phyloP scores from a whole-genome alignment of 2,797 vertebrate species.

The Bradypodion pumilum region DNA sequence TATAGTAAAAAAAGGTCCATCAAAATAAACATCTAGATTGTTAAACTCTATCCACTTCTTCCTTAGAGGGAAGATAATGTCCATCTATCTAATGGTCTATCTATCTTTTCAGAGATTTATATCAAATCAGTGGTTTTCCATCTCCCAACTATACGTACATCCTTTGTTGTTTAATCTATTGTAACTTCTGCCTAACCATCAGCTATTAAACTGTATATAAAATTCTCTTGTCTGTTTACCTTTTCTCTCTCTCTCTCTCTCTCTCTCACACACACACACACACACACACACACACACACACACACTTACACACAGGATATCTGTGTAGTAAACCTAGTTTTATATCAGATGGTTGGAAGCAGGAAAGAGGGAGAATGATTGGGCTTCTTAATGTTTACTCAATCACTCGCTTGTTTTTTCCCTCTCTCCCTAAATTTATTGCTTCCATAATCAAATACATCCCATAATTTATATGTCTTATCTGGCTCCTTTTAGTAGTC shows the following conservation, averaged over 20 bases:
- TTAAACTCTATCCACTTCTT: neutral
- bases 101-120: neutral
- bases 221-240: neutral
- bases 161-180: constrained; percentile 5
- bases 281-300: too few relatives aligned
- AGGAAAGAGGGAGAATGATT: neutral
- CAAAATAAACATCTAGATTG: too few relatives aligned
- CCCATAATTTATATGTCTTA: neutral
- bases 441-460: constrained; percentile 19
- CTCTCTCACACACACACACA: too few relatives aligned
- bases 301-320: neutral
- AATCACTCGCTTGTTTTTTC: neutral
- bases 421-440: constrained; percentile 6
- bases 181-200: neutral
- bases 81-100: too few relatives aligned
- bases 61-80: neutral
- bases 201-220: neutral
- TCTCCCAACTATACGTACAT: neutral
- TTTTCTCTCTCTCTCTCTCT: too few relatives aligned
- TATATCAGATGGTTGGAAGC: neutral
- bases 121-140: neutral
- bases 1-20: too few relatives aligned
- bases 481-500: constrained; percentile 10
- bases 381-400: neutral
- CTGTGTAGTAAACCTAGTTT: neutral